Conservation (phyloP, 2,888 invertebrate species). For the Aelia acuminata region DNA sequence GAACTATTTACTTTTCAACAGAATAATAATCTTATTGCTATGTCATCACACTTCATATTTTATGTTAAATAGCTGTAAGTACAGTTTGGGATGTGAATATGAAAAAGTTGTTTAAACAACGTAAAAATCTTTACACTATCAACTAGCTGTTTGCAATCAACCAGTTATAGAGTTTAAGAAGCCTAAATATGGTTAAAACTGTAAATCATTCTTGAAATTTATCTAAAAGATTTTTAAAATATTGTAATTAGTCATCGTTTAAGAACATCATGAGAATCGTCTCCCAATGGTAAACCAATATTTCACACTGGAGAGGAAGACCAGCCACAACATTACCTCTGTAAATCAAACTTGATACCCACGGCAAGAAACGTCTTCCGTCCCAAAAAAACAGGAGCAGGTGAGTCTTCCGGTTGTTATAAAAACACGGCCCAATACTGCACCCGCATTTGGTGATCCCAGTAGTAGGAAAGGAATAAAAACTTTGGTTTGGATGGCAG, state of each 20-base stretch:
- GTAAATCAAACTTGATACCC: slow-evolving; percentile 40
- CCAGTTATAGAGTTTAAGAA: too few species aligned
- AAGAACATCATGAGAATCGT: not conserved
- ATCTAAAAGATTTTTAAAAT: too few species aligned
- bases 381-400: slow-evolving; percentile 10
- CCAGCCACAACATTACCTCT: slow-evolving; percentile 8
- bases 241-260: not conserved
- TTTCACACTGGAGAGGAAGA: not conserved
- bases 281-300: not conserved
- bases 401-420: slow-evolving; percentile 29
- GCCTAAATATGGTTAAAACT: too few species aligned
- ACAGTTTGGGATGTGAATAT: too few species aligned
- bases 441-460: slow-evolving; percentile 36
- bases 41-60: too few species aligned
- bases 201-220: too few species aligned
- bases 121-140: too few species aligned
- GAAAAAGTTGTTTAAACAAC: too few species aligned
- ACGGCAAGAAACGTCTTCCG: slow-evolving; percentile 39
- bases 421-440: not conserved
- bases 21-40: too few species aligned
- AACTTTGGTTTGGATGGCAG: slow-evolving; percentile 36
- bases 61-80: too few species aligned
- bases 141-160: too few species aligned
- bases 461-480: not conserved
- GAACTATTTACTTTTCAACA: too few species aligned